Percentiles rank a stretch among this genome's conserved stretches.
Conservation (phyloP, 2,797 vertebrate genomes). For the Lophotriccus pileatus region DNA sequence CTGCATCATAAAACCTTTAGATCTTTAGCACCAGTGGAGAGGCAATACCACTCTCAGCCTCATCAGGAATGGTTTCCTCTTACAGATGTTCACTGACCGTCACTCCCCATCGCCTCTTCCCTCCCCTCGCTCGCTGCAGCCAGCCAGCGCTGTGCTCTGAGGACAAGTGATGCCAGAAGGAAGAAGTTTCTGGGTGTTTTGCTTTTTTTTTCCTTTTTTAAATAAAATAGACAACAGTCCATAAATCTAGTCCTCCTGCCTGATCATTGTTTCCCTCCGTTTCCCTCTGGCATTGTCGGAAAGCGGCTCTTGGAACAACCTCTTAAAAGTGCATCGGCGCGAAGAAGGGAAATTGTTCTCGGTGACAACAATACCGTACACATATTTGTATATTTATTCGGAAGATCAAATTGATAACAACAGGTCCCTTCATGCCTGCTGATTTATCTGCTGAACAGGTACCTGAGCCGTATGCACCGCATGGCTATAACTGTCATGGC, state of each 20-base stretch:
- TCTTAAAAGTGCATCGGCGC: neutral
- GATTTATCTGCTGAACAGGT: slow-evolving; percentile 74
- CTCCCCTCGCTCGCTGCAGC: neutral
- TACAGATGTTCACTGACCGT: neutral
- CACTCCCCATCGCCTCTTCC: neutral
- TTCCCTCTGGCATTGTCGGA: slow-evolving; percentile 17
- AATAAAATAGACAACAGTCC: slow-evolving; percentile 1
- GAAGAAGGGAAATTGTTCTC: slow-evolving; percentile 46
- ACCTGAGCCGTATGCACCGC: slow-evolving; percentile 31
- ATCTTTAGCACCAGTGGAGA: slow-evolving; percentile 28
- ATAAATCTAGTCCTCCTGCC: slow-evolving; percentile 35
- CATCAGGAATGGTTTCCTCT: slow-evolving; percentile 15
- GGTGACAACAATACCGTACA: neutral
- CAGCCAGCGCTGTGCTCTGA: neutral
- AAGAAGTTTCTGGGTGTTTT: neutral
- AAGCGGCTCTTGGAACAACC: slow-evolving; percentile 23
- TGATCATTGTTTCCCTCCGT: neutral
- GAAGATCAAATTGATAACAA: slow-evolving; percentile 76
- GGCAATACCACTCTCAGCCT: neutral
- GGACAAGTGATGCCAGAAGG: neutral
- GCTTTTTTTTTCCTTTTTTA: neutral
- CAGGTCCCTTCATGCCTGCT: slow-evolving; percentile 60
- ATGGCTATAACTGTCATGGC: slow-evolving; percentile 70
- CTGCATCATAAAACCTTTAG: slow-evolving; percentile 41
- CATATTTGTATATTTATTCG: slow-evolving; percentile 53